Percentiles rank a stretch among this genome's conserved stretches.
Evolutionary conservation across 2,797 vertebrate genomes (phyloP).

Genomic region (Momotus momota): DNA sequence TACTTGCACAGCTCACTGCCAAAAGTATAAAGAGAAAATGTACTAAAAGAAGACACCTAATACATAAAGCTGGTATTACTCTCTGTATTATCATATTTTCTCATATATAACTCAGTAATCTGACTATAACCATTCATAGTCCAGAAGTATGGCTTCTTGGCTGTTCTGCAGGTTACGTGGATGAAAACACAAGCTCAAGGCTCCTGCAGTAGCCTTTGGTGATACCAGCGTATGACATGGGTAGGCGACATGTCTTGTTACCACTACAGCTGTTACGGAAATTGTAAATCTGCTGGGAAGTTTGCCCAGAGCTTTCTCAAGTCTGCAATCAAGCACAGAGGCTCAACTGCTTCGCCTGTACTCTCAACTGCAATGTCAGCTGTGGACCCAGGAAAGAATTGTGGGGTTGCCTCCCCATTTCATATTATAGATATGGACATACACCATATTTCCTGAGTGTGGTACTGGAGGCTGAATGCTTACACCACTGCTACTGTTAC

Average conservation of each 20-base stretch:
- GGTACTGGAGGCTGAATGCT: not conserved
- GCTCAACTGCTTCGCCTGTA: not conserved
- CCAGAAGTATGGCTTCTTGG: not conserved
- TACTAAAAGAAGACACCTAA: not conserved
- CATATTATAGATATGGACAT: rapidly evolving
- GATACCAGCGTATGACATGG: not conserved
- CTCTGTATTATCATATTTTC: not conserved
- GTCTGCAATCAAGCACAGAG: not conserved
- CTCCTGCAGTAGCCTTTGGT: not conserved
- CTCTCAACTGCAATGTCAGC: not conserved
- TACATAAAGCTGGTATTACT: not conserved
- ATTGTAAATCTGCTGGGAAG: not conserved
- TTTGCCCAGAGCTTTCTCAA: not conserved
- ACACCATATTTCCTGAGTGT: rapidly evolving
- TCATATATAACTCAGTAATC: not conserved
- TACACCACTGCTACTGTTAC: not conserved
- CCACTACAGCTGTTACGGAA: not conserved
- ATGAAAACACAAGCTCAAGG: not conserved
- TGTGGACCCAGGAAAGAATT: rapidly evolving
- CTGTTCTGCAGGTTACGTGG: not conserved
- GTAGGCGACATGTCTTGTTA: not conserved
- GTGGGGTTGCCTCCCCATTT: not conserved
- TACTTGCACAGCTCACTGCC: not conserved
- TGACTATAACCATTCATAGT: not conserved
- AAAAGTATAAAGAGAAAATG: not conserved